phyloP scores from a whole-genome alignment of 1,140 invertebrate species.

The Aporrectodea caliginosa region DNA sequence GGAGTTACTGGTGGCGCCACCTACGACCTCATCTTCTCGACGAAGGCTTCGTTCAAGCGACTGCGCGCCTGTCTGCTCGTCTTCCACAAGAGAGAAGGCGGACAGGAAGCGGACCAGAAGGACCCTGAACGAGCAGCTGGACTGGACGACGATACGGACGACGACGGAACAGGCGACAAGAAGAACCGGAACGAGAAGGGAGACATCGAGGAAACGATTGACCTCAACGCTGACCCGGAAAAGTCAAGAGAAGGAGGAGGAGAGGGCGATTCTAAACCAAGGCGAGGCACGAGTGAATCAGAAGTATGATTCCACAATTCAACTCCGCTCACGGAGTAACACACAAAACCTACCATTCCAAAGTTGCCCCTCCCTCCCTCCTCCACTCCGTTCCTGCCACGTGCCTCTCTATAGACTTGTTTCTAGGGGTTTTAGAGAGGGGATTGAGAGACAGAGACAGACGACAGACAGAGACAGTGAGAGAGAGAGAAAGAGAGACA shows the following conservation, averaged over 20 bases:
- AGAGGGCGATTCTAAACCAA: background rate
- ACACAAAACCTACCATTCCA: no score
- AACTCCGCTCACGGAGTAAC: no score
- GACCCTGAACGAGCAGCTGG: background rate
- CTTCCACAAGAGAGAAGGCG: constrained; percentile 15
- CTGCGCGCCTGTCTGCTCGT: constrained; percentile 17
- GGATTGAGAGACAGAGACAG: no score
- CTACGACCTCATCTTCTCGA: constrained; percentile 19
- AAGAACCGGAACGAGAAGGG: constrained; percentile 13
- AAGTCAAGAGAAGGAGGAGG: background rate
- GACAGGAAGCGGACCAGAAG: background rate
- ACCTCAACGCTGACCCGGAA: background rate
- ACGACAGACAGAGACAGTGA: no score
- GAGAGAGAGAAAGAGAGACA: no score
- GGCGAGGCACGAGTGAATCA: constrained; percentile 1
- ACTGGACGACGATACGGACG: background rate
- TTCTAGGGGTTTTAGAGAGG: no score
- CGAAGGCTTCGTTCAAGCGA: constrained; percentile 16
- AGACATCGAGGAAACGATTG: background rate
- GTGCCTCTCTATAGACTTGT: no score
- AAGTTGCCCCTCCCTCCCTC: background rate
- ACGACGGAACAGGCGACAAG: background rate
- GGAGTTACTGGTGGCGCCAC: constrained; percentile 16
- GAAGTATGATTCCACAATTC: constrained; percentile 3
- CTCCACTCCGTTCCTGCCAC: background rate